phyloP scores from a whole-genome alignment of 2,888 invertebrate genomes.

The Heteromyza rotundicornis region DNA sequence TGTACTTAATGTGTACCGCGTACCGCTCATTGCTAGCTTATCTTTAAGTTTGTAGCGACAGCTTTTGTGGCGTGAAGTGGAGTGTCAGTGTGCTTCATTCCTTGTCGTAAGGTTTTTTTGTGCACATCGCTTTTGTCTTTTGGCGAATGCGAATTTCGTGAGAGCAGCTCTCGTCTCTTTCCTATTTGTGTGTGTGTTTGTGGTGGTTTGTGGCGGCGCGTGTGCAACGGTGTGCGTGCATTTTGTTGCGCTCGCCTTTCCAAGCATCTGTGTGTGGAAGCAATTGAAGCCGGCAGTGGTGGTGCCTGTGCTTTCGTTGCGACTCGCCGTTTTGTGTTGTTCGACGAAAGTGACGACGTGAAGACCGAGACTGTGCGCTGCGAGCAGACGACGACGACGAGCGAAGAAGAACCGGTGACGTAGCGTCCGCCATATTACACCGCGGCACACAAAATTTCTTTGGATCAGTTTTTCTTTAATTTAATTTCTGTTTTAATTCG shows the following conservation, averaged over 20 bases:
- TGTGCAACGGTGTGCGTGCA: constrained; percentile 14
- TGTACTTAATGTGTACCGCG: constrained; percentile 27
- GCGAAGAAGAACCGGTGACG: constrained; percentile 62
- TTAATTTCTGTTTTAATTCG: too few species aligned
- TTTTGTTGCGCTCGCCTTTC: constrained; percentile 14
- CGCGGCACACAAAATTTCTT: constrained; percentile 55
- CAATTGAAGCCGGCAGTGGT: constrained; percentile 27
- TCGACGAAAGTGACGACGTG: constrained; percentile 59
- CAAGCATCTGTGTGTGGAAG: constrained; percentile 33
- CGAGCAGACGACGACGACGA: constrained; percentile 30
- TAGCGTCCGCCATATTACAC: constrained; percentile 64
- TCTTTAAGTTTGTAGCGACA: constrained; percentile 1
- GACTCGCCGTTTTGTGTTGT: constrained; percentile 54
- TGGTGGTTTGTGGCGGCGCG: constrained; percentile 23
- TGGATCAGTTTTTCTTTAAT: constrained; percentile 36
- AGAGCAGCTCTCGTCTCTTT: constrained; percentile 25
- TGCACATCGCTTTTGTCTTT: not conserved
- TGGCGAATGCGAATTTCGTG: not conserved
- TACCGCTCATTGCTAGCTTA: constrained; percentile 2
- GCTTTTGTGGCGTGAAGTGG: constrained; percentile 33
- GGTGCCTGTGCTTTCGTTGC: constrained; percentile 26
- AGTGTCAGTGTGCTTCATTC: too few species aligned
- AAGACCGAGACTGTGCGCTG: constrained; percentile 44
- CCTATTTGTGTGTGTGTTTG: constrained; percentile 36
- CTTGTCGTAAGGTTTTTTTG: too few species aligned